Evolutionary conservation across 2,888 invertebrate species (phyloP).

Genomic region (Metalampra italica): DNA sequence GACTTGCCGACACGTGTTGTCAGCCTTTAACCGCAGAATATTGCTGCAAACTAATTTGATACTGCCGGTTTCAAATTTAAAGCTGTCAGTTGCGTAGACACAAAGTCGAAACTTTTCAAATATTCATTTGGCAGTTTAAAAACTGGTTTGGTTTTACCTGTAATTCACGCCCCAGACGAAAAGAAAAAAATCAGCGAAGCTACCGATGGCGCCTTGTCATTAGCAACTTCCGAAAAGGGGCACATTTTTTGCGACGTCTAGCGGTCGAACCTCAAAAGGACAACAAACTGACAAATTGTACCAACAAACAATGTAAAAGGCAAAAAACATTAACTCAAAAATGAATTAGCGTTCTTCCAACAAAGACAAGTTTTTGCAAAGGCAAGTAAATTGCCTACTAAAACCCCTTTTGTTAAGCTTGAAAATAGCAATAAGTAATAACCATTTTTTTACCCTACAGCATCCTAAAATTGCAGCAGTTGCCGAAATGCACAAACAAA

Average conservation of each 20-base stretch:
- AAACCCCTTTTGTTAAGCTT: slow-evolving; percentile 32
- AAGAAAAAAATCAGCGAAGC: slow-evolving; percentile 58
- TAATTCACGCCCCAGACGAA: slow-evolving; percentile 47
- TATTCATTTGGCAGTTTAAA: slow-evolving; percentile 13
- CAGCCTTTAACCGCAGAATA: slow-evolving; percentile 42
- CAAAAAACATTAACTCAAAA: slow-evolving; percentile 36
- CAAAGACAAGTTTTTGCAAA: slow-evolving; percentile 45
- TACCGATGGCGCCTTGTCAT: slow-evolving; percentile 73
- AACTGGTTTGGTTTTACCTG: slow-evolving; percentile 28
- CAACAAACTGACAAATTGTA: slow-evolving; percentile 72
- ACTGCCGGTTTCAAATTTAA: slow-evolving; percentile 15
- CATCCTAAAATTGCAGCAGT: not conserved
- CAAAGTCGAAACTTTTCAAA: slow-evolving; percentile 25
- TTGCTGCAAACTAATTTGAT: slow-evolving; percentile 22
- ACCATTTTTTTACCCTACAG: not conserved
- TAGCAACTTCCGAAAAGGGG: slow-evolving; percentile 70
- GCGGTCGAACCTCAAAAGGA: slow-evolving; percentile 56
- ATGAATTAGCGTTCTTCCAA: slow-evolving; percentile 39
- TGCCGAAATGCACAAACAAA: not conserved
- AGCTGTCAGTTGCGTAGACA: slow-evolving; percentile 4
- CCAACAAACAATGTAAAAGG: slow-evolving; percentile 56
- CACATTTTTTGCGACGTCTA: slow-evolving; percentile 56
- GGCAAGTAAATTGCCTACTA: slow-evolving; percentile 37
- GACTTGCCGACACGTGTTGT: slow-evolving; percentile 50
- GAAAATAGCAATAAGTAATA: not conserved